Base-by-base conservation (phyloP, 2,113 vertebrate genomes). In the Oncorhynchus nerka region DNA sequence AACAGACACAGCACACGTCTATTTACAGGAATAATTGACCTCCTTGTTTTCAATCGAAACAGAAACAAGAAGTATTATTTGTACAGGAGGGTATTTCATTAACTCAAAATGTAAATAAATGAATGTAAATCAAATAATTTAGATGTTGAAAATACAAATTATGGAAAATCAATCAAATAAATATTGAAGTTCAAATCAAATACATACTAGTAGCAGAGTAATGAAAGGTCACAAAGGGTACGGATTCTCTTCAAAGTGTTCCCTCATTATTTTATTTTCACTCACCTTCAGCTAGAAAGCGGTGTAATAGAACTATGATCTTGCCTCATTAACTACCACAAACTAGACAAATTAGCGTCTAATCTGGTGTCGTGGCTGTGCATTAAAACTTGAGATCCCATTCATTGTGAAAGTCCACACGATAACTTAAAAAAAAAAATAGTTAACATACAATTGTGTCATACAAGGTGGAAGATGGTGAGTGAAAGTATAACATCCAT, bases 11-110 rank as follows among this genome's bases (percentile, higher is more conserved):
- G 95, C 93, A 91, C 93, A 87, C 86, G 78, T 75, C 89, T 91
- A 94, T 93, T 91, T 89, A 93, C 89, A 91, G 94, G 93, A 94
- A 96, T 97, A 97, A 96, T 96, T 96, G 95, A 96, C 92, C 91
- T 90, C 87, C 75, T 88, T 75, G 74, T 76, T 86, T 88, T 82
- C 76, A 87, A 87, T 86, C 87, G 86, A 83, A 88, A 89, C 84
- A 90, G 84, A 87, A 86, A 89, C 82, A 45, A 45, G 3, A 45
- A 45, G 2, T 45, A 45, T 11, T 45, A 12, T 45, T 92, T 94
- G 83, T 91, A 93, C 93, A 93, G 91, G 86, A 94, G 92, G 91
- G 93, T 93, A 92, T 81, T 87, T 93, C 89, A 90, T 93, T 91
- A 90, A 88, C 91, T 9, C 39, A 45, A 45, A 12, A 39, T 2